Evolutionary conservation across 2,113 vertebrate genomes (phyloP).

Genomic region (Ovis aries): ARS-UI_Ramb_v3.0 NC_056063.1:64062001-64062500

Average conservation of each 20-base stretch:
- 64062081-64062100: too few species aligned
- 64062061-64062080: too few species aligned
- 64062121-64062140: too few species aligned
- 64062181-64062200: not conserved
- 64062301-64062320: not conserved
- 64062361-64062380: not conserved
- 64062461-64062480: not conserved
- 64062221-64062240: not conserved
- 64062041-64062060: too few species aligned
- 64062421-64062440: not conserved
- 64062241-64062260: not conserved
- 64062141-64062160: not conserved
- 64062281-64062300: not conserved
- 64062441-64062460: not conserved
- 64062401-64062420: not conserved
- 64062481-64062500: not conserved
- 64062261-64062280: not conserved
- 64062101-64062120: too few species aligned
- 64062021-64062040: too few species aligned
- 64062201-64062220: not conserved
- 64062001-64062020: too few species aligned
- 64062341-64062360: not conserved
- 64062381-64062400: not conserved
- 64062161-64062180: not conserved
- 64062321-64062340: not conserved